Percentiles rank a stretch among this genome's conserved stretches.
phyloP scores from a whole-genome alignment of 92 coral and sea anemone genomes.

The Micromussa lordhowensis region DNA sequence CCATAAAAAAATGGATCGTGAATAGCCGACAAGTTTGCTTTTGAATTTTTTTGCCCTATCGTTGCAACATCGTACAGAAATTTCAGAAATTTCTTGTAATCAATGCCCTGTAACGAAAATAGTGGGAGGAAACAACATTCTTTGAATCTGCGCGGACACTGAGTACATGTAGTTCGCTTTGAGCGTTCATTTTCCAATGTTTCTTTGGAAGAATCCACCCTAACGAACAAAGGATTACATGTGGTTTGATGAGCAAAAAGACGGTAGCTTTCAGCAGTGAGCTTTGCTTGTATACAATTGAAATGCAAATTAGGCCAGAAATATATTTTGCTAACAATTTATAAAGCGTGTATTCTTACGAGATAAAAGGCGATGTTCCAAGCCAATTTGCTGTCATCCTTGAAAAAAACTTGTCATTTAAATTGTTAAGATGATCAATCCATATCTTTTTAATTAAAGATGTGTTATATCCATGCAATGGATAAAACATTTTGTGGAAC shows the following conservation, averaged over 20 bases:
- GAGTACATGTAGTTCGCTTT: neutral
- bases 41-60: neutral
- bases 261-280: neutral
- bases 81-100: constrained; percentile 3
- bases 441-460: neutral
- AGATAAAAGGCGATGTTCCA: neutral
- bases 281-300: constrained; percentile 29
- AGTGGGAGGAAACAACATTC: neutral
- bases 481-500: neutral
- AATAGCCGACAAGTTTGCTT: neutral
- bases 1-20: neutral
- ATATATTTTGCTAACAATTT: neutral
- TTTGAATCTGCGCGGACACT: neutral
- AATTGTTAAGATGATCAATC: neutral
- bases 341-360: neutral
- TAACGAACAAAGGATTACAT: constrained; percentile 21
- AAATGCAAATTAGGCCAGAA: constrained; percentile 25
- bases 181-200: neutral
- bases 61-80: neutral
- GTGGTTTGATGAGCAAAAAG: constrained; percentile 43
- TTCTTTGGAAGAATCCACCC: neutral
- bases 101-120: constrained; percentile 1
- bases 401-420: neutral
- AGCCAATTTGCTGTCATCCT: too few relatives aligned
- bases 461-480: neutral